Percentiles rank a stretch among this genome's conserved stretches.
These are phyloP conservation scores for Trichomalopsis sarcophagae DNA, from an alignment of 1,140 invertebrate species.

Conservation along the genomic window DNA sequence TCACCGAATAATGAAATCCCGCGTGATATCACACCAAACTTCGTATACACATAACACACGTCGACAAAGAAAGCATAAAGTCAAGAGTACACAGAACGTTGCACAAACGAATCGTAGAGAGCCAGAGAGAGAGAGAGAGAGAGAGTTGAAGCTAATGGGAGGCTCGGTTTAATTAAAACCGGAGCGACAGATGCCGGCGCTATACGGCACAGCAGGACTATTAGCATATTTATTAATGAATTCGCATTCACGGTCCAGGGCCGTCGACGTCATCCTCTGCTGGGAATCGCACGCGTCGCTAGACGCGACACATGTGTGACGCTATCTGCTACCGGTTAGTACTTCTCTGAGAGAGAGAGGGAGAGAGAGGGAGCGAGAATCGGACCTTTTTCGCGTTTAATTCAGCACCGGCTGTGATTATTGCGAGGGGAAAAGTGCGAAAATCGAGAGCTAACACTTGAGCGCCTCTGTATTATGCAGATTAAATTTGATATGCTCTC, in stretches of 20 bases:
- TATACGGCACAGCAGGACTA: conserved; percentile 34
- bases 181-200: conserved; percentile 50
- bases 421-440: no score
- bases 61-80: background rate
- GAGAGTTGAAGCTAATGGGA: conserved; percentile 20
- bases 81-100: background rate
- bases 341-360: background rate
- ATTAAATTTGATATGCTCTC: no score
- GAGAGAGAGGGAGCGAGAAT: no score
- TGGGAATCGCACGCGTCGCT: background rate
- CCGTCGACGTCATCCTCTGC: conserved; percentile 38
- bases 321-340: background rate
- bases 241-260: conserved; percentile 45
- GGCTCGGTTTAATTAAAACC: conserved; percentile 52
- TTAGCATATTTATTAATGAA: conserved; percentile 56
- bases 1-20: background rate
- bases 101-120: background rate
- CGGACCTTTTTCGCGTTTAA: no score
- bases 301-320: conserved; percentile 25
- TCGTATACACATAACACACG: background rate
- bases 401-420: no score
- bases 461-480: no score
- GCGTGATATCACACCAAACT: background rate
- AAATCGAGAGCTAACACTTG: no score
- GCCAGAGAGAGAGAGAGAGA: background rate